phyloP scores from a whole-genome alignment of 1,140 invertebrate genomes.

The Stegodyphus mimosarum region DNA sequence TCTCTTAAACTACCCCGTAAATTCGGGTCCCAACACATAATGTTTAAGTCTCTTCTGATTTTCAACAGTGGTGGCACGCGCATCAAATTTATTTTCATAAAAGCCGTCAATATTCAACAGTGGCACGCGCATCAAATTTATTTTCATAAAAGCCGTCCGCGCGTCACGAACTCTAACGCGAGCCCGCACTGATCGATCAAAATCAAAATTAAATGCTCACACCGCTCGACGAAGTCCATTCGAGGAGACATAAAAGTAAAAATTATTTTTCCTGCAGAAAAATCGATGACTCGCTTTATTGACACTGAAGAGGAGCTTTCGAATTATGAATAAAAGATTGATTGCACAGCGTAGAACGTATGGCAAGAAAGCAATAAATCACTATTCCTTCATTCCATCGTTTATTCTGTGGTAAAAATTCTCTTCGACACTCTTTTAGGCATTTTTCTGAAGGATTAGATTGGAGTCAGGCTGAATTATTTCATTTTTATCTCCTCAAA shows the following conservation, averaged over 20 bases:
- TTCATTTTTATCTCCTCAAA: too few species aligned
- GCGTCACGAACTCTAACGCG: too few species aligned
- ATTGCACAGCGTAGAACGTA: slow-evolving; percentile 19
- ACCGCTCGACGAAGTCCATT: background rate
- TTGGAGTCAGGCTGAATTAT: too few species aligned
- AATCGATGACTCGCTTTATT: slow-evolving; percentile 46
- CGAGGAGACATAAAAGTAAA: background rate
- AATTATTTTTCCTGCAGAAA: slow-evolving; percentile 22
- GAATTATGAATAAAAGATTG: slow-evolving; percentile 56
- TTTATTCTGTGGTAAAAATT: slow-evolving; percentile 40
- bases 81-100: too few species aligned
- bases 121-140: too few species aligned
- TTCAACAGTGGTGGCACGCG: too few species aligned
- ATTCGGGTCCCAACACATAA: too few species aligned
- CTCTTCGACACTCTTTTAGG: slow-evolving; percentile 39
- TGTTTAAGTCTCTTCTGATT: too few species aligned
- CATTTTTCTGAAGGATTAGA: background rate
- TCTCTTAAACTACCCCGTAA: too few species aligned
- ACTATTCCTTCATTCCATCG: slow-evolving; percentile 17
- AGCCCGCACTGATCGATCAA: slow-evolving; percentile 21
- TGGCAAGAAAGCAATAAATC: slow-evolving; percentile 25
- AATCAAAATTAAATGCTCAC: slow-evolving; percentile 32
- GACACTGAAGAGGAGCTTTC: slow-evolving; percentile 40
- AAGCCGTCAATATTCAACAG: too few species aligned
- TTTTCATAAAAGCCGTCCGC: too few species aligned